phyloP scores from a whole-genome alignment of 2,113 vertebrate genomes.

The Apus apus region DNA sequence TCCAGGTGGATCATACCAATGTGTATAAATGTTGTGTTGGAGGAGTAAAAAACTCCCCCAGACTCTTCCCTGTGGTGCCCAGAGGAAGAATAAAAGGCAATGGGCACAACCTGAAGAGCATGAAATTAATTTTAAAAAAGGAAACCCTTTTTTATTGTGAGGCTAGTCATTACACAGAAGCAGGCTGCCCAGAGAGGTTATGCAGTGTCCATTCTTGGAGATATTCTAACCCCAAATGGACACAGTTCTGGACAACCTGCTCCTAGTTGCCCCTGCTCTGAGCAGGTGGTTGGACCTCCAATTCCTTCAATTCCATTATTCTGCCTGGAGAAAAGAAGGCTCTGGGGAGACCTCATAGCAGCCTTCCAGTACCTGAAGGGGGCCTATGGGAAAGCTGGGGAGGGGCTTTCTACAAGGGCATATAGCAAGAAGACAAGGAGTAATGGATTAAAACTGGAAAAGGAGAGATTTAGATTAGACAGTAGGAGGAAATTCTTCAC shows the following conservation, averaged over 20 bases:
- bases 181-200: background rate
- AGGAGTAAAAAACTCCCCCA: background rate
- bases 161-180: background rate
- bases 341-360: too few relatives aligned
- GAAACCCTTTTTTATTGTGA: background rate
- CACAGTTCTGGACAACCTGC: background rate
- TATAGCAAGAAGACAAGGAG: too few relatives aligned
- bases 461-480: too few relatives aligned
- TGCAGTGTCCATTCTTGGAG: background rate
- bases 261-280: background rate
- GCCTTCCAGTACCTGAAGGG: too few relatives aligned
- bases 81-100: background rate
- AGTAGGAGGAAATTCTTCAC: too few relatives aligned
- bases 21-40: background rate
- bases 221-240: background rate
- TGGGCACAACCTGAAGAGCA: background rate
- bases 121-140: rapidly evolving
- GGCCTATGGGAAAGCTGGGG: too few relatives aligned
- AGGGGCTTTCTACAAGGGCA: too few relatives aligned
- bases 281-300: background rate
- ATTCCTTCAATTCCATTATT: background rate
- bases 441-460: too few relatives aligned
- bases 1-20: background rate
- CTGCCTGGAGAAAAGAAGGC: background rate
- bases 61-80: background rate